Percentiles rank a stretch among this genome's conserved stretches.
phyloP scores from a whole-genome alignment of 2,113 vertebrate species.

The Albula glossodonta region DNA sequence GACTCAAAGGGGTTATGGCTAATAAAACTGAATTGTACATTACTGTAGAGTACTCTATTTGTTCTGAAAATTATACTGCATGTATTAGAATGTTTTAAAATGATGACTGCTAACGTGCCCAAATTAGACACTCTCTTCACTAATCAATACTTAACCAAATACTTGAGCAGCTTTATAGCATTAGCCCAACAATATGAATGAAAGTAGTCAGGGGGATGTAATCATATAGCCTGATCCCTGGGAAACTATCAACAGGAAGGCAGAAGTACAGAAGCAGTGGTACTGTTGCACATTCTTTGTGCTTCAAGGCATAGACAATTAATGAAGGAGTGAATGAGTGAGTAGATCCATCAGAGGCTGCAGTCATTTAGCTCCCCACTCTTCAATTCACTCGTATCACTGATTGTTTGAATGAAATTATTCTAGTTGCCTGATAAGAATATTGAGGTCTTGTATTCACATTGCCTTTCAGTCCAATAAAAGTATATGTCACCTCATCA shows the following conservation, averaged over 20 bases:
- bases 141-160: too few relatives aligned
- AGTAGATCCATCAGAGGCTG: background rate
- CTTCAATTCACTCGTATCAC: slow-evolving; percentile 8
- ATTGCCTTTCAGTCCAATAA: slow-evolving; percentile 27
- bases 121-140: too few relatives aligned
- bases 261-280: background rate
- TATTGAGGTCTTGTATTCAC: slow-evolving; percentile 7
- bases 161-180: too few relatives aligned
- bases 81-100: too few relatives aligned
- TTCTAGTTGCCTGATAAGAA: slow-evolving; percentile 29
- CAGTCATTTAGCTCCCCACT: background rate
- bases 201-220: too few relatives aligned
- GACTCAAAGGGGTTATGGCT: too few relatives aligned
- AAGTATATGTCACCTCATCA: slow-evolving; percentile 19
- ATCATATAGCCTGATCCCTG: background rate
- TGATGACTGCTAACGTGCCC: too few relatives aligned
- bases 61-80: too few relatives aligned
- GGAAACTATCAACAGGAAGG: background rate
- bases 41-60: too few relatives aligned
- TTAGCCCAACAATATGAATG: too few relatives aligned
- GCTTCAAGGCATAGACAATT: background rate
- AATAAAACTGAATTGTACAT: too few relatives aligned
- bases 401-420: slow-evolving; percentile 46
- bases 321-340: background rate
- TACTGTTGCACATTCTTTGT: background rate